Conservation (phyloP, 2,888 invertebrate species). For the Imbricaverruca yamaguchii region DNA sequence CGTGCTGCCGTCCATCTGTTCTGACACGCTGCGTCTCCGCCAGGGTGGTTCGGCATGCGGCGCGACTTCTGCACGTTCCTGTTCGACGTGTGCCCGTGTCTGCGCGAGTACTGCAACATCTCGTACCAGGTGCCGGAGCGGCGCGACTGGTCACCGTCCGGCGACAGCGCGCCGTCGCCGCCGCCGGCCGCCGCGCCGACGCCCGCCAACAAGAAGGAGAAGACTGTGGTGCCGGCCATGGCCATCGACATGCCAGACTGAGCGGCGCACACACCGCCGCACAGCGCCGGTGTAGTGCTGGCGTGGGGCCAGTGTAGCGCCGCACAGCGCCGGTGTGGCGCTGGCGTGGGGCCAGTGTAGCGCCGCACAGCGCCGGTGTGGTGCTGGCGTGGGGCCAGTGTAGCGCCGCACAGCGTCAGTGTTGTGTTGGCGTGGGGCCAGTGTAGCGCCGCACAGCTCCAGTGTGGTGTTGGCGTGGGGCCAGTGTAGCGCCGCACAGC, state of each 20-base stretch:
- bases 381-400: too few species aligned
- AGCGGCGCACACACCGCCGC: slow-evolving; percentile 37
- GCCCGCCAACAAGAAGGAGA: slow-evolving; percentile 63
- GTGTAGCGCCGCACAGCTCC: too few species aligned
- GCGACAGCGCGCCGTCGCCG: slow-evolving; percentile 34
- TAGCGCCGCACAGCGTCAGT: too few species aligned
- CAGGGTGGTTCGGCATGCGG: slow-evolving; percentile 98
- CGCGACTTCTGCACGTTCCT: slow-evolving; percentile 96
- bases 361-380: too few species aligned
- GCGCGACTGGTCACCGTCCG: neutral
- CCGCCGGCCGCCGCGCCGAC: slow-evolving; percentile 45
- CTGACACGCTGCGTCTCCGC: neutral
- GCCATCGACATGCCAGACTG: slow-evolving; percentile 88
- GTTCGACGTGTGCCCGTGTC: slow-evolving; percentile 83
- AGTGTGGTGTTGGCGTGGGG: too few species aligned
- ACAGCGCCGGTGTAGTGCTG: too few species aligned
- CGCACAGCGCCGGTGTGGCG: too few species aligned
- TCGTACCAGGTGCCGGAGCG: slow-evolving; percentile 62
- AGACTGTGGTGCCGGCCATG: slow-evolving; percentile 79
- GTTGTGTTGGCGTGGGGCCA: too few species aligned
- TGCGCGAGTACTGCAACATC: slow-evolving; percentile 98
- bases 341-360: too few species aligned
- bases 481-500: too few species aligned
- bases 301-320: too few species aligned
- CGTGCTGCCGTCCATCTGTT: too few species aligned